Evolutionary conservation across 2,888 invertebrate species (phyloP).

Genomic region (Muschampia plurimacula): DNA sequence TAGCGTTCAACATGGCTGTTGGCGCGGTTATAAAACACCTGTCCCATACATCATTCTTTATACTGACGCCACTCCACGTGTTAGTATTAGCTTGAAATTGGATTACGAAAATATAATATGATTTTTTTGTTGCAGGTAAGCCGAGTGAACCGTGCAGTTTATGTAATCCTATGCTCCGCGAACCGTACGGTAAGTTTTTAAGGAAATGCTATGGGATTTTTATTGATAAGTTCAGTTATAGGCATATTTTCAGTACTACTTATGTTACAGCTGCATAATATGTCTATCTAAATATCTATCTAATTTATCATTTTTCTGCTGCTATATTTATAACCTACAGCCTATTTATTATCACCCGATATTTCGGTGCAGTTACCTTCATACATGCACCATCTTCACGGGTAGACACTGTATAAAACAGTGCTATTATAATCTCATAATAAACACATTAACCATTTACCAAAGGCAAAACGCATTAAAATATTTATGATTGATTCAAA

Average conservation of each 20-base stretch:
- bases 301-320: too few species aligned
- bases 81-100: slow-evolving; percentile 2
- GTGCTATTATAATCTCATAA: neutral
- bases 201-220: neutral
- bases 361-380: too few species aligned
- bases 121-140: slow-evolving; percentile 76
- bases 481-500: too few species aligned
- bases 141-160: slow-evolving; percentile 64
- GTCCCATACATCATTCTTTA: slow-evolving; percentile 23
- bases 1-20: slow-evolving; percentile 20
- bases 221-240: neutral
- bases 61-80: slow-evolving; percentile 9
- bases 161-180: slow-evolving; percentile 61
- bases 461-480: too few species aligned
- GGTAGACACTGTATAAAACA: too few species aligned
- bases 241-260: too few species aligned
- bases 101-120: slow-evolving; percentile 2
- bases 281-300: too few species aligned
- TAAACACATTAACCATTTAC: neutral
- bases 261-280: too few species aligned
- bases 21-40: slow-evolving; percentile 21
- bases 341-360: too few species aligned
- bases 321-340: too few species aligned
- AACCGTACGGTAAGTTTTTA: slow-evolving; percentile 65
- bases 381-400: too few species aligned